A percentile compares a stretch with the other conserved stretches of the same genome.
These are phyloP conservation scores for Mongoloraphidia duomilia DNA, from an alignment of 2,888 invertebrate species.

Conservation along the genomic window DNA sequence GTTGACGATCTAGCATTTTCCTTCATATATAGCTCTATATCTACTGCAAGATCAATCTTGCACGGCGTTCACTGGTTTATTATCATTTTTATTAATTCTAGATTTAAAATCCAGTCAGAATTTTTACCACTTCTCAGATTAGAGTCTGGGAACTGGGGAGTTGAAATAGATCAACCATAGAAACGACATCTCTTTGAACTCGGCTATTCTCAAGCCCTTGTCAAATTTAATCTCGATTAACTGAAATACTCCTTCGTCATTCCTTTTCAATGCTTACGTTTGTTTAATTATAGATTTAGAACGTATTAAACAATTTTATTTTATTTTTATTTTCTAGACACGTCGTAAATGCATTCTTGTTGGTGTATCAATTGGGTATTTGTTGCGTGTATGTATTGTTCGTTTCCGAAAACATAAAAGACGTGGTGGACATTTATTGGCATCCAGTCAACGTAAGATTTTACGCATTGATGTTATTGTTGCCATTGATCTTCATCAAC, in stretches of 20 bases:
- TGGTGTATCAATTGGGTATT: conserved; percentile 87
- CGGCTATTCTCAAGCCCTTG: no score
- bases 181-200: no score
- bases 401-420: conserved; percentile 72
- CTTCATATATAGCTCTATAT: no score
- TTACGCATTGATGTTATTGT: conserved; percentile 56
- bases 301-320: not conserved
- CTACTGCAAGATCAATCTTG: no score
- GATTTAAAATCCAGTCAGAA: no score
- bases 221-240: no score
- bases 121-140: no score
- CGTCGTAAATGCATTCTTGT: conserved; percentile 54
- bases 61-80: no score
- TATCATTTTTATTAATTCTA: no score
- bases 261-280: not conserved
- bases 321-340: conserved; percentile 37
- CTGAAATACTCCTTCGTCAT: conserved; percentile 12
- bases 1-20: no score
- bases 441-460: conserved; percentile 39
- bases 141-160: no score
- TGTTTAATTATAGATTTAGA: not conserved
- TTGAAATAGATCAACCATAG: no score
- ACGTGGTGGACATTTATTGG: conserved; percentile 41
- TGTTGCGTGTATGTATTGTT: conserved; percentile 96
- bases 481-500: conserved; percentile 57